Conservation (phyloP, 2,888 invertebrate species). For the Synergus gifuensis region DNA sequence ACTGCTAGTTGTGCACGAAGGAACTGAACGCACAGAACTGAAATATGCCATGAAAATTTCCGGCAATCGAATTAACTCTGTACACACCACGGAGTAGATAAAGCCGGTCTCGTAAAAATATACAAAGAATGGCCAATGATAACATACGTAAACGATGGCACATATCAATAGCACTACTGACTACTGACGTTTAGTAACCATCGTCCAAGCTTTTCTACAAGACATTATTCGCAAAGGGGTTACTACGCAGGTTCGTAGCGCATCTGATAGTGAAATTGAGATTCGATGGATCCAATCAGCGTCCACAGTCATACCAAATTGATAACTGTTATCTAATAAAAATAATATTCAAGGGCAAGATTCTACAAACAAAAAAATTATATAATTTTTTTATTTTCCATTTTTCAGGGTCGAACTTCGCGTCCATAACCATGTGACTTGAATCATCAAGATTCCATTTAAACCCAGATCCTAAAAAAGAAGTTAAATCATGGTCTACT, state of each 20-base stretch:
- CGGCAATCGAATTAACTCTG: not conserved
- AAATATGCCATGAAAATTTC: not conserved
- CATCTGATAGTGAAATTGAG: conserved; percentile 53
- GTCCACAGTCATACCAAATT: conserved; percentile 7
- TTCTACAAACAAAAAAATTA: not conserved
- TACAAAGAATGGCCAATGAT: conserved; percentile 1
- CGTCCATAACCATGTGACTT: not conserved
- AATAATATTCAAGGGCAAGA: not conserved
- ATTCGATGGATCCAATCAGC: not conserved
- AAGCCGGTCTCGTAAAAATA: conserved; percentile 24
- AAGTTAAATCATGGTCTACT: too few relatives aligned
- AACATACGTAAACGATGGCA: conserved; percentile 42
- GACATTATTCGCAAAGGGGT: conserved; percentile 50
- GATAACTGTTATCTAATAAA: conserved; percentile 11
- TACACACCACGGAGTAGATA: conserved; percentile 18
- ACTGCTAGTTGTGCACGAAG: conserved; percentile 4
- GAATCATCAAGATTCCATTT: conserved; percentile 2
- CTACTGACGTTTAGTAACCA: conserved; percentile 53
- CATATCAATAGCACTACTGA: not conserved
- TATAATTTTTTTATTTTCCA: not conserved
- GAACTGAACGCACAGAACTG: conserved; percentile 5
- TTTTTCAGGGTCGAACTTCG: not conserved
- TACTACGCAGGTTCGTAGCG: conserved; percentile 57
- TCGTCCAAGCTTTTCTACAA: conserved; percentile 55
- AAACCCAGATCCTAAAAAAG: not conserved